These are phyloP conservation scores for Potamilus streckersoni DNA, from an alignment of 1,140 invertebrate species.

Conservation along the genomic window DNA sequence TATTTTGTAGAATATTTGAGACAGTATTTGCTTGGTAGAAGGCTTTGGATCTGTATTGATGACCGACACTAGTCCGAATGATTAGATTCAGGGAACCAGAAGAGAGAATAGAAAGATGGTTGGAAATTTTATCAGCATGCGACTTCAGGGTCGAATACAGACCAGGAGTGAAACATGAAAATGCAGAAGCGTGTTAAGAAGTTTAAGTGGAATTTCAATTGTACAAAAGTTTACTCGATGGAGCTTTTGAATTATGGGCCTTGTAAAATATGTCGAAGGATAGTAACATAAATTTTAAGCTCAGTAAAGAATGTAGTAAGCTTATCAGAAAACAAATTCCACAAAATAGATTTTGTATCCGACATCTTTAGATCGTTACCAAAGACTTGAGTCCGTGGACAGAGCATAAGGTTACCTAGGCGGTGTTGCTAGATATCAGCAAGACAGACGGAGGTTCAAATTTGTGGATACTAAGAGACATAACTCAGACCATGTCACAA, in stretches of 20 bases:
- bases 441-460: background rate
- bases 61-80: conserved; percentile 1
- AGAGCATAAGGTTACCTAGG: background rate
- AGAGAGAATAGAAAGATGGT: conserved; percentile 44
- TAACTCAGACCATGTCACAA: no score
- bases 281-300: background rate
- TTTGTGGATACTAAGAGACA: no score
- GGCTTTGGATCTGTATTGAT: conserved; percentile 34
- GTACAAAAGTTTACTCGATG: background rate
- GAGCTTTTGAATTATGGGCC: background rate
- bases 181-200: conserved; percentile 42
- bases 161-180: conserved; percentile 31
- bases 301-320: no score
- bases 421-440: background rate
- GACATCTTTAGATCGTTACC: background rate
- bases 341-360: background rate
- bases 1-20: conserved; percentile 17
- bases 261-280: background rate
- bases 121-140: conserved; percentile 32
- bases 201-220: background rate
- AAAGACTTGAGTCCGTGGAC: background rate
- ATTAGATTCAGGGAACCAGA: conserved; percentile 8
- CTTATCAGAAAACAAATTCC: no score
- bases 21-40: conserved; percentile 30
- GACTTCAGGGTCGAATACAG: conserved; percentile 41